Evolutionary conservation across 2,888 invertebrate genomes (phyloP), one percentile per base, ranked within the genome.

Genomic region (Ditylenchus weischeri): DNA sequence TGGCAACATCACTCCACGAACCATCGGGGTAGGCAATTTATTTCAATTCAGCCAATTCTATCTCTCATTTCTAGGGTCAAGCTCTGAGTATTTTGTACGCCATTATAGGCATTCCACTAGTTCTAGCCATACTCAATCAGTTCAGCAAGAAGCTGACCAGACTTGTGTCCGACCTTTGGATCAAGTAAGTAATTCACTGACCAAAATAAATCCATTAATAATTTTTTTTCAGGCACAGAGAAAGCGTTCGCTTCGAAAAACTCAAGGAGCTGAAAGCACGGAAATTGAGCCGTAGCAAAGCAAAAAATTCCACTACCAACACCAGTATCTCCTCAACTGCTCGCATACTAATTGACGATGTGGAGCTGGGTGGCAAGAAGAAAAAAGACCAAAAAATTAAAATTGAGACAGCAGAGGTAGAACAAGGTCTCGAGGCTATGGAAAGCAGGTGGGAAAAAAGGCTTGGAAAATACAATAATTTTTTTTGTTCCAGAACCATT

Each of bases 1-100:
- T 86, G 95, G 95, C 70, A 92, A 96, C 84, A 91, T 96, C 79
- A 89, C 90, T 57, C 94, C 96, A 0, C 89, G 89, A 73, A 96
- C 95, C 8, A 88, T 76, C 21, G 88, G 89, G 43, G 43, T 43
- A 43, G 8, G 15, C 2, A 43, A 6, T 43, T 15, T 43, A 43
- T 43, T 43, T 43, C 5, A 8, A 43, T 15, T 13, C 8, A 8
- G 8, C 1, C 43, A 3, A 43, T 43, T 43, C 43, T 13, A 43
- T 43, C 43, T 43, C 5, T 8, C 2, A 10, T 43, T 6, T 43
- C 11, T 2, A 43, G 18, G 96, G 94, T 15, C 88, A 90, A 75
- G 89, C 90, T 0, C 87, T 93, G 58, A 93, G 93, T 0, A 92
- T 96, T 73, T 86, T 91, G 36, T 96, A 96, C 84, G 92, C 95